phyloP scores from a whole-genome alignment of 2,113 vertebrate species.

The Hypocryptadius cinnamomeus region DNA sequence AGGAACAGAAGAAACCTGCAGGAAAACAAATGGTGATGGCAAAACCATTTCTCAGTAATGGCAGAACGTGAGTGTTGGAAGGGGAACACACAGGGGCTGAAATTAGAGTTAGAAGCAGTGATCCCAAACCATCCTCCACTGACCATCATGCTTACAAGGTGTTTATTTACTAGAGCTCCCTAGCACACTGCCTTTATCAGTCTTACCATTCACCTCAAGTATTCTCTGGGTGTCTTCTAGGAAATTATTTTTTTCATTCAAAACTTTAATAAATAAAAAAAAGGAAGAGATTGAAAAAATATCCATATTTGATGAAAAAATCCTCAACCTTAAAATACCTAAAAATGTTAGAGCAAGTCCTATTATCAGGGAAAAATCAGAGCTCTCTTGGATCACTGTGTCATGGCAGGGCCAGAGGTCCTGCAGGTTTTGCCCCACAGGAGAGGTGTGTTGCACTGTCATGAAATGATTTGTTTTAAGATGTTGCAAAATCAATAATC shows the following conservation, averaged over 20 bases:
- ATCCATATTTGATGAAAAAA: background rate
- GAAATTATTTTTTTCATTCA: background rate
- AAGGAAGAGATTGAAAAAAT: background rate
- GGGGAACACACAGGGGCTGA: background rate
- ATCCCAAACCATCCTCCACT: background rate
- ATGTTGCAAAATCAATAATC: background rate
- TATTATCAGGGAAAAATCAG: background rate
- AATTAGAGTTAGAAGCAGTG: background rate
- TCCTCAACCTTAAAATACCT: background rate
- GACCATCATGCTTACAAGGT: background rate
- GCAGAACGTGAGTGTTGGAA: background rate
- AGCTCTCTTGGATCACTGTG: background rate
- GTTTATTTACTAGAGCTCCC: background rate
- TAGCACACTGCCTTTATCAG: background rate
- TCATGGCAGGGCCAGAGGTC: background rate
- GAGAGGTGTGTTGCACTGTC: background rate
- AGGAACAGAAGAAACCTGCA: conserved; percentile 65
- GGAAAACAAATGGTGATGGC: background rate
- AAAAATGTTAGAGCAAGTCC: background rate
- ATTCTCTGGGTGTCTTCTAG: background rate
- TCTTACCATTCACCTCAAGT: background rate
- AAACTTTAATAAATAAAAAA: background rate
- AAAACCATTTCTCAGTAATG: background rate
- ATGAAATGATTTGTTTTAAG: background rate
- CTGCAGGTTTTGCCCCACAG: background rate